Evolutionary conservation across 2,797 vertebrate genomes (phyloP), one percentile per base, ranked within the genome.

Genomic region (Gastrophryne carolinensis): DNA sequence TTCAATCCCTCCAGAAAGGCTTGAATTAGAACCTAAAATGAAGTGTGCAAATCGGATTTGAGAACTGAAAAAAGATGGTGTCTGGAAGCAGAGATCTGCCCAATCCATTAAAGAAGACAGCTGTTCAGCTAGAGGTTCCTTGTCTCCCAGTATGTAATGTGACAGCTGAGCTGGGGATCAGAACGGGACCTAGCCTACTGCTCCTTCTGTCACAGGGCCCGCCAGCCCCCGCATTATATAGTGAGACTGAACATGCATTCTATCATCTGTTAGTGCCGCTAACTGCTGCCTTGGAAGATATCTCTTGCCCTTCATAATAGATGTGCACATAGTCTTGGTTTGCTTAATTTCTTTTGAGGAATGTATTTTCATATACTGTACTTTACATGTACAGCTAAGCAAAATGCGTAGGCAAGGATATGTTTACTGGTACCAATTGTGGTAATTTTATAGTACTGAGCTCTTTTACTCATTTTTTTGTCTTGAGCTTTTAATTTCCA

Each of bases 131-230:
- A 53, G 37, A 79, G 79, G 68, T 44, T 61, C 78, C 75, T 49
- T 19, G 11, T 80, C 19, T 80, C 72, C 70, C 21, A 0, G 2
- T 27, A 35, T 13, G 68, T 17, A 68, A 49, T 57, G 41, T 66
- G 81, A 79, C 84, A 86, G 85, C 83, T 83, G 86, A 75, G 80
- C 66, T 26, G 62, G 54, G 81, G 79, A 72, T 80, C 80, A 41
- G 74, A 70, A 79, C 30, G 65, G 0, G 56, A 62, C 62, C 0
- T 3, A 3, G 77, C 78, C 73, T 52, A 81, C 81, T 81, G 83
- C 81, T 83, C 83, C 79, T 75, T 71, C 81, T 79, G 67, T 21
- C 58, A 4, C 27, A 75, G 78, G 21, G n/a, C 70, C 68, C 3
- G 52, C 66, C 69, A 52, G 62, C 32, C 57, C 0, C 32, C 21